Percentiles rank a stretch among this genome's conserved stretches.
phyloP scores from a whole-genome alignment of 1,140 invertebrate genomes.

The Mizuhopecten yessoensis region DNA sequence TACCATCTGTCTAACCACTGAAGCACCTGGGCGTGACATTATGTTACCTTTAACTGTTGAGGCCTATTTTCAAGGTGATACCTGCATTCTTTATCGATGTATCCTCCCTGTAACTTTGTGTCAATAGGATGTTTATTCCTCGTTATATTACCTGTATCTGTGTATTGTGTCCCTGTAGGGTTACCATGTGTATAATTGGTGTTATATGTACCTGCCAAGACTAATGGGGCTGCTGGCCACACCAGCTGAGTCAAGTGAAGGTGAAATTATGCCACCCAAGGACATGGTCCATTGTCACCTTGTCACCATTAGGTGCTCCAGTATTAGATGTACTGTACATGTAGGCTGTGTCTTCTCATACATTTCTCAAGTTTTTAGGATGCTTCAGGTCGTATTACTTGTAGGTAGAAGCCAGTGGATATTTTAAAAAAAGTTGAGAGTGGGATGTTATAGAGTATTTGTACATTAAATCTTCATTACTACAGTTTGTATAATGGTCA shows the following conservation, averaged over 20 bases:
- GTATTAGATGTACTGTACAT: not conserved
- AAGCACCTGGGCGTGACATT: not conserved
- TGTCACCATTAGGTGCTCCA: not conserved
- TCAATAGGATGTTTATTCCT: not conserved
- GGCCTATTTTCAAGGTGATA: not conserved
- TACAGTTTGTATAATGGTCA: no score
- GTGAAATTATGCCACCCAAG: not conserved
- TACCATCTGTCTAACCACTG: not conserved
- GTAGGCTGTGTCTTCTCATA: no score
- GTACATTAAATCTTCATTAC: no score
- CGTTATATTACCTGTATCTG: not conserved
- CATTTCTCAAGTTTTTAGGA: not conserved
- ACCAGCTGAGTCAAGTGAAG: constrained; percentile 2
- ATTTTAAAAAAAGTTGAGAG: no score
- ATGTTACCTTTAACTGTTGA: not conserved
- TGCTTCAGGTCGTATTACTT: no score
- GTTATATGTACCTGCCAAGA: not conserved
- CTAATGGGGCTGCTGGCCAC: not conserved
- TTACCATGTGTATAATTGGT: no score
- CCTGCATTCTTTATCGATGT: not conserved
- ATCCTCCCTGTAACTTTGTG: not conserved
- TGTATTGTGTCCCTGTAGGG: no score
- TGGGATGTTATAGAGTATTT: no score
- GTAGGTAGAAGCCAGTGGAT: no score
- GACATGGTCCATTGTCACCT: constrained; percentile 1